Evolutionary conservation across 2,888 invertebrate species (phyloP), one percentile per base, ranked within the genome.

Genomic region (Patella depressa): DNA sequence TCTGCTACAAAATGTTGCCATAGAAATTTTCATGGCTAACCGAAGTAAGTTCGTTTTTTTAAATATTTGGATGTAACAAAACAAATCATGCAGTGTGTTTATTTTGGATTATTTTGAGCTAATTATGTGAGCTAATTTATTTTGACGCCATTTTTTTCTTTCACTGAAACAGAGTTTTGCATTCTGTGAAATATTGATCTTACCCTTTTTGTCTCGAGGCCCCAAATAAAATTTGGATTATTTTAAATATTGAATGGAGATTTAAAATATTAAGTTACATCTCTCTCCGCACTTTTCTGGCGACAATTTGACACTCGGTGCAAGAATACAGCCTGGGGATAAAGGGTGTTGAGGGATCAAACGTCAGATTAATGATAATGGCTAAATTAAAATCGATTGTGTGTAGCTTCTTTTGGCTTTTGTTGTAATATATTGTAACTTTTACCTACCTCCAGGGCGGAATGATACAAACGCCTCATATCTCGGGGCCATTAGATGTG

Each of bases 1-100:
- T 92, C 94, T 99, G 76, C 94, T 99, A 85, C 99, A 99, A 93
- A 98, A 98, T 87, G 92, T 92, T 78, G 98, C 98, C 83, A 95
- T 99, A 91, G 99, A 99, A 93, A 97, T 99, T 92, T 99, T 99
- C 93, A 94, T 99, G 85, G 98, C 99, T 57, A 98, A 98, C 92
- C 95, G 99, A 94, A 99, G 98, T 98, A 92, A 95, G 96, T 95
- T 7, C 12, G 12, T 72, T 34, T 45, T 14, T 45, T 15, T 24
- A 24, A 19, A 29, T 72, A 72, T 19, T 72, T 45, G 7, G n/a
- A 72, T n/a, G 12, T 9, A 45, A 45, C 45, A 7, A 45, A 45
- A 45, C 7, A 45, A 45, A 45, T 45, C 45, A 24, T 24, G 45
- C 1, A 24, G 45, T 45, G 45, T 1, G 9, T 45, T 45, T 45